Conservation (phyloP, 2,888 invertebrate genomes). For the Drosophila trichaetosa region DNA sequence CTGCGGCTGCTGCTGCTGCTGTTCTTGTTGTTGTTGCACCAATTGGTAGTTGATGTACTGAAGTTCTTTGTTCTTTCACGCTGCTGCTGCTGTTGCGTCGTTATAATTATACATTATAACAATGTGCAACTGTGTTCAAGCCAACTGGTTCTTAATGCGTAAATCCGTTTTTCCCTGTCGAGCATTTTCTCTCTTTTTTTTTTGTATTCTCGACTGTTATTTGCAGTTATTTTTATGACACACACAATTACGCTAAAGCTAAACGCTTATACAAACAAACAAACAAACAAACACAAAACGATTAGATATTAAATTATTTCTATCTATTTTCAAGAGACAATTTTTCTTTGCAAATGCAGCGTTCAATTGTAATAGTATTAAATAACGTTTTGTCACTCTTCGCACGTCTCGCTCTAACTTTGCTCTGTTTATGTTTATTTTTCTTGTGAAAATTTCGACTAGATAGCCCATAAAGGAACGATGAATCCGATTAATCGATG, state of each 20-base stretch:
- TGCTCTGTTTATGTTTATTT: constrained; percentile 63
- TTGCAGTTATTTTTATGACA: constrained; percentile 40
- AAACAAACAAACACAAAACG: constrained; percentile 20
- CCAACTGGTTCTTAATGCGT: constrained; percentile 69
- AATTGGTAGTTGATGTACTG: constrained; percentile 50
- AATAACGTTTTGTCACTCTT: constrained; percentile 36
- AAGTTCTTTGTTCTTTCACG: constrained; percentile 64
- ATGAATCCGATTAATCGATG: constrained; percentile 53
- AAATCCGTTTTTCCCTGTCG: constrained; percentile 69
- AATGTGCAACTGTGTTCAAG: constrained; percentile 41
- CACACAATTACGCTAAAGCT: constrained; percentile 34
- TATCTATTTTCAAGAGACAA: constrained; percentile 9
- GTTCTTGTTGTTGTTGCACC: constrained; percentile 35
- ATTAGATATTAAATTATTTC: constrained; percentile 12
- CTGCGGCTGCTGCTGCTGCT: constrained; percentile 49
- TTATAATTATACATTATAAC: constrained; percentile 66
- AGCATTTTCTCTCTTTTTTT: constrained; percentile 53
- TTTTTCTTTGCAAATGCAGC: constrained; percentile 27
- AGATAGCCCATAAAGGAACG: constrained; percentile 36
- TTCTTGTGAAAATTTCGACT: constrained; percentile 55
- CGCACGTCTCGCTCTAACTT: constrained; percentile 51
- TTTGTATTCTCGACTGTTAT: constrained; percentile 39
- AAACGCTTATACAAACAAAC: constrained; percentile 28
- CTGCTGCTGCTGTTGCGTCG: constrained; percentile 49
- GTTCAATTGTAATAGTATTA: constrained; percentile 24